Percentiles rank a stretch among this genome's conserved stretches.
phyloP scores from a whole-genome alignment of 2,113 vertebrate species.

The Otocyon megalotis region DNA sequence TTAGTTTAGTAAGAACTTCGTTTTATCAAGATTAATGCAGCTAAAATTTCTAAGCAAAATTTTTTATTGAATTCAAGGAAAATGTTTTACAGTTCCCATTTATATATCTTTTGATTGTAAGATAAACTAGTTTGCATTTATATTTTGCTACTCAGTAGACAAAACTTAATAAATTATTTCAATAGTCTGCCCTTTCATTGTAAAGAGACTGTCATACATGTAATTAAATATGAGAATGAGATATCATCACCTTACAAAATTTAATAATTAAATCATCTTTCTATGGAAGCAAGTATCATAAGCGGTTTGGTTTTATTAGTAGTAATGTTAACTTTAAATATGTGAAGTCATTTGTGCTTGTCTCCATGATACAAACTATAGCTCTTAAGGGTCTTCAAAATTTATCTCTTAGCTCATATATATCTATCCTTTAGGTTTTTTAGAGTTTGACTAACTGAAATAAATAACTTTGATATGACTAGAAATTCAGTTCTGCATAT shows the following conservation, averaged over 20 bases:
- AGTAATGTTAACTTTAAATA: conserved; percentile 30
- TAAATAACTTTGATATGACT: not conserved
- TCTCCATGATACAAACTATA: not conserved
- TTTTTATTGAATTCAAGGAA: not conserved
- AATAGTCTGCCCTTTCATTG: not conserved
- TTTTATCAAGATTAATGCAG: not conserved
- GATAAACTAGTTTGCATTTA: conserved; percentile 13
- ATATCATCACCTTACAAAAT: not conserved
- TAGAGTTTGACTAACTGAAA: not conserved
- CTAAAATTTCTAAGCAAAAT: not conserved
- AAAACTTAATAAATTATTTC: conserved; percentile 31
- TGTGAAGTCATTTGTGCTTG: not conserved
- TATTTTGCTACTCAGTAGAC: not conserved
- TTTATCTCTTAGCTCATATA: not conserved
- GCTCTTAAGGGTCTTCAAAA: not conserved
- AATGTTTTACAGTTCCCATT: not conserved
- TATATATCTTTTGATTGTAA: not conserved
- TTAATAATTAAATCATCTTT: conserved; percentile 43
- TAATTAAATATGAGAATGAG: not conserved
- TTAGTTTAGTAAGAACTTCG: not conserved
- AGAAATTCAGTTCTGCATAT: not conserved
- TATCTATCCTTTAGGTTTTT: not conserved
- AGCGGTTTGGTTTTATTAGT: not conserved
- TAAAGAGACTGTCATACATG: not conserved
- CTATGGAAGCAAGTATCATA: conserved; percentile 2